Percentiles rank a stretch among this genome's conserved stretches.
These are phyloP conservation scores for Meandrusa payeni DNA, from an alignment of 2,888 invertebrate genomes.

Conservation along the genomic window DNA sequence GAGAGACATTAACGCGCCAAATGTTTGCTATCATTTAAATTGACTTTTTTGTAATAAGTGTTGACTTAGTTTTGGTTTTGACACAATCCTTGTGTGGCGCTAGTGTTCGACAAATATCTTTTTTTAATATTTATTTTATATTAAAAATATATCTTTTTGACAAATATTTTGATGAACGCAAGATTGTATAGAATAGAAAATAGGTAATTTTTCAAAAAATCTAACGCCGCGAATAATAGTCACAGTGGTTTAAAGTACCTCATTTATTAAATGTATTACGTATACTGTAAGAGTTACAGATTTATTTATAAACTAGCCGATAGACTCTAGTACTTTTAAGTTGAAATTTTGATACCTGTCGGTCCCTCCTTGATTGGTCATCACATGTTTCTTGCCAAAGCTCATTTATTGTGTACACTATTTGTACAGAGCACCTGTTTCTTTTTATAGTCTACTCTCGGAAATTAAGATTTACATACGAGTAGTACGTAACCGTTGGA, in stretches of 20 bases:
- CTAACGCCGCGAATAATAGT: slow-evolving; percentile 56
- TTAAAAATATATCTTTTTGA: slow-evolving; percentile 31
- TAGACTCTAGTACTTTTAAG: slow-evolving; percentile 42
- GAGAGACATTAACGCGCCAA: too few species aligned
- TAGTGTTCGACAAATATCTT: too few species aligned
- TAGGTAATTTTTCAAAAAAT: slow-evolving; percentile 44
- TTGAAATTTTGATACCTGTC: slow-evolving; percentile 18
- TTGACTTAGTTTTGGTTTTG: too few species aligned
- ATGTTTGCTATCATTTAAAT: too few species aligned
- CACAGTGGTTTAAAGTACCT: slow-evolving; percentile 78
- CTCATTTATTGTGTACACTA: slow-evolving; percentile 30
- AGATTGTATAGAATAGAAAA: slow-evolving; percentile 44
- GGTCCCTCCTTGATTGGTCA: too few species aligned
- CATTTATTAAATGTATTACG: slow-evolving; percentile 70
- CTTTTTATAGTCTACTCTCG: slow-evolving; percentile 28
- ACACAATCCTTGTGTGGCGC: too few species aligned
- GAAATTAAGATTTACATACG: slow-evolving; percentile 18
- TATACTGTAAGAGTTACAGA: slow-evolving; percentile 56
- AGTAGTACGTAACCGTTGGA: slow-evolving; percentile 26
- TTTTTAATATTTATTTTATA: too few species aligned
- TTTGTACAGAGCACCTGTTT: slow-evolving; percentile 44
- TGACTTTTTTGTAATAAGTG: too few species aligned
- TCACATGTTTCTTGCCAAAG: slow-evolving; percentile 64
- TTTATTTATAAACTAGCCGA: slow-evolving; percentile 55
- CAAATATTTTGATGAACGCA: slow-evolving; percentile 29